A percentile compares a stretch with the other conserved stretches of the same genome.
phyloP scores from a whole-genome alignment of 2,888 invertebrate species.

The Amaurobius ferox region DNA sequence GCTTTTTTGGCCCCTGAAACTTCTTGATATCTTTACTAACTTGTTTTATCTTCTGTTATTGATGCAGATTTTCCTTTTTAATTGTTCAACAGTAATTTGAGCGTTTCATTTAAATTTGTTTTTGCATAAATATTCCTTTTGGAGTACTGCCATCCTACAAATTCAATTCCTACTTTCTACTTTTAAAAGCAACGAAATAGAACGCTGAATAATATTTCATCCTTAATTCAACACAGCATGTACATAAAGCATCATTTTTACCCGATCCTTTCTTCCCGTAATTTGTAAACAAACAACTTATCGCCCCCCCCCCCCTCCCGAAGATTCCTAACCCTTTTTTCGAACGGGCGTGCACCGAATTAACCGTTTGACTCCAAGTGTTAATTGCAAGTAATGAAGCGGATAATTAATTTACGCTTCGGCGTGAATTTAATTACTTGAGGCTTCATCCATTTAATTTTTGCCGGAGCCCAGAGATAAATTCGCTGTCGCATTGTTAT shows the following conservation, averaged over 20 bases:
- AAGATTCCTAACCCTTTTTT: not conserved
- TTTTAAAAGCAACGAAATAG: no score
- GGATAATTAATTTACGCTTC: constrained; percentile 62
- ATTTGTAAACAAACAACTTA: not conserved
- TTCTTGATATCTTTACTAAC: no score
- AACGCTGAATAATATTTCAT: no score
- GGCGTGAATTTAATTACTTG: constrained; percentile 62
- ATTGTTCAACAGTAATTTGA: no score
- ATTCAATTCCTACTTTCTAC: no score
- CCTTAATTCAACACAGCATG: no score
- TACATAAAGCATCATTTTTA: not conserved
- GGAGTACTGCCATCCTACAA: no score
- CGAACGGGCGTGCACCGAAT: constrained; percentile 35
- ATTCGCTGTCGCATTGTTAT: constrained; percentile 23
- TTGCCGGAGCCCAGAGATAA: constrained; percentile 8
- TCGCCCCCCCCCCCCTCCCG: not conserved
- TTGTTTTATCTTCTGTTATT: no score
- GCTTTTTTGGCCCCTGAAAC: no score
- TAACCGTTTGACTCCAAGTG: constrained; percentile 58
- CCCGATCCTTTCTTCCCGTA: not conserved
- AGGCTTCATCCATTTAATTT: constrained; percentile 41
- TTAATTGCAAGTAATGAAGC: constrained; percentile 69
- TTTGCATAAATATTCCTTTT: no score
- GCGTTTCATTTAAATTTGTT: no score
- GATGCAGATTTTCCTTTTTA: no score